Evolutionary conservation across 92 coral and sea anemone genomes (phyloP), one percentile per base, ranked within the genome.

Genomic region (Palythoa caribaeorum): DNA sequence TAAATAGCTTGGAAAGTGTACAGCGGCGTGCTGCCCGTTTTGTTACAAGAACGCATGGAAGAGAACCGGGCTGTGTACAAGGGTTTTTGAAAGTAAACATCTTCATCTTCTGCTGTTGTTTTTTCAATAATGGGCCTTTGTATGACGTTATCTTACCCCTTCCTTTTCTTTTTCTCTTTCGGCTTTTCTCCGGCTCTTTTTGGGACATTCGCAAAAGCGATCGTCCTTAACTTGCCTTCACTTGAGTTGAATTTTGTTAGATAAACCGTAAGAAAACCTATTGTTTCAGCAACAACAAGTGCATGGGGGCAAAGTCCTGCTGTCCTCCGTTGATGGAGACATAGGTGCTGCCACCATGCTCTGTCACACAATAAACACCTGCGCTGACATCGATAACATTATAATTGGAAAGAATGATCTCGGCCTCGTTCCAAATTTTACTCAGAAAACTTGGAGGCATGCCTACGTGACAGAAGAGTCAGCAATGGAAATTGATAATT

Each of bases 351-450:
- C 51, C 86, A 14, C 85, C 83, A 75, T 38, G 68, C 83, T 89
- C 92, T 17, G 89, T 92, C 13, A 92, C 92, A 47, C 94, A 89
- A 77, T 54, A 92, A 14, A 78, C 80, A 28, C 83, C 83, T 2
- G 75, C 80, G 14, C 55, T 83, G 19, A 92, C 86, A 75, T 89
- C 86, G 38, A 89, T 74, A 16, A 92, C 77, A 53, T 48, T 68
- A 80, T 92, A 77, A 77, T 73, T 74, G 21, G 92, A 89, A 62
- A 92, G 55, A 52, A 89, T 92, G 20, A 83, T 54, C 76, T 86
- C 93, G 16, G 94, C 90, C 28, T 89, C 76, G 44, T 90, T 84
- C 94, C 94, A 92, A 38, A 92, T 80, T 78, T 83, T 83, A 38
- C 40, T 80, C 19, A 80, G 74, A 17, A 80, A 37, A 19, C 86